Percentiles rank a stretch among this genome's conserved stretches.
These are phyloP conservation scores for Metallyticus violacea DNA, from an alignment of 2,888 invertebrate genomes.

Conservation along the genomic window DNA sequence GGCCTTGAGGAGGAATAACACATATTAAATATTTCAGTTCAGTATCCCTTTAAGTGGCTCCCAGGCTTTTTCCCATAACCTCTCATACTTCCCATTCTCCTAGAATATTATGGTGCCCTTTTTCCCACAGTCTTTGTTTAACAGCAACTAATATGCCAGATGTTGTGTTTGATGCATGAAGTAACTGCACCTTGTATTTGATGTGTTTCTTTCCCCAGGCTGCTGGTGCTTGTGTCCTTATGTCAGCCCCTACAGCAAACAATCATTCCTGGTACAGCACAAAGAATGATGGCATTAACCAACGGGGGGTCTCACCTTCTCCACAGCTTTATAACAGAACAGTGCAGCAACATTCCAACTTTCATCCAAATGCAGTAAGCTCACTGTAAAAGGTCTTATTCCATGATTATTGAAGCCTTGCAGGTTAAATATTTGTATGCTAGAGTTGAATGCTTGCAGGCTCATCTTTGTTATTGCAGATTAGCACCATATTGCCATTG, in stretches of 20 bases:
- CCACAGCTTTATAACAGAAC: not conserved
- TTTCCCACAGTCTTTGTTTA: not conserved
- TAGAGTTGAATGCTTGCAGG: too few relatives aligned
- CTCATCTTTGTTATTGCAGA: too few relatives aligned
- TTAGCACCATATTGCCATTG: too few relatives aligned
- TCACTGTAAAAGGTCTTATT: too few relatives aligned
- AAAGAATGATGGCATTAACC: slow-evolving; percentile 1
- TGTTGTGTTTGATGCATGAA: not conserved
- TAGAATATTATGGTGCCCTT: too few relatives aligned
- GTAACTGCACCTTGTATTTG: not conserved
- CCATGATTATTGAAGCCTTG: too few relatives aligned
- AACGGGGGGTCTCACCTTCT: not conserved
- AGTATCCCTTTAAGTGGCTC: too few relatives aligned
- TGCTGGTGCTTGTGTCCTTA: not conserved
- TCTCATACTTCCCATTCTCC: too few relatives aligned
- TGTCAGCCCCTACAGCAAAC: slow-evolving; percentile 7
- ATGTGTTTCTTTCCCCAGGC: not conserved
- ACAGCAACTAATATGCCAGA: not conserved
- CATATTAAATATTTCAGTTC: too few relatives aligned
- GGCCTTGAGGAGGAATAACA: too few relatives aligned
- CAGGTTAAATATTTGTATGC: too few relatives aligned
- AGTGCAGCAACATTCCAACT: not conserved
- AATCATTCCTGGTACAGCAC: slow-evolving; percentile 15
- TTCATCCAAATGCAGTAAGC: not conserved
- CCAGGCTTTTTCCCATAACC: too few relatives aligned